These are phyloP conservation scores for Stenoptilia bipunctidactyla DNA, from an alignment of 2,888 invertebrate species.

Conservation along the genomic window DNA sequence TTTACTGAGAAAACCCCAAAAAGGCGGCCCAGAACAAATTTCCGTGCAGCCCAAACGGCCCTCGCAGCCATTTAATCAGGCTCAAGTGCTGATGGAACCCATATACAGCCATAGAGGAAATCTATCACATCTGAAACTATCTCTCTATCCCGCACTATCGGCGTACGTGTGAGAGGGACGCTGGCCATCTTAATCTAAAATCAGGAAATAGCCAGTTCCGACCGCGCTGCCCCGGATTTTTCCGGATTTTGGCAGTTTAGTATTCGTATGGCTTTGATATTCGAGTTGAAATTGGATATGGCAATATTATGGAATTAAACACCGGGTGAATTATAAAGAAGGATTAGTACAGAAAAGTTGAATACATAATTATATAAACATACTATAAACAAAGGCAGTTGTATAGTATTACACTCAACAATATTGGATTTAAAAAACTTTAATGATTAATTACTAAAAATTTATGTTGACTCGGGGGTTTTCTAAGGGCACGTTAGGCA, in stretches of 20 bases:
- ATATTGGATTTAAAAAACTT: no score
- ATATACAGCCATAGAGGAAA: conserved; percentile 22
- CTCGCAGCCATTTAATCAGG: conserved; percentile 53
- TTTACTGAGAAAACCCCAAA: conserved; percentile 34
- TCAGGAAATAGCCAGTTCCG: conserved; percentile 48
- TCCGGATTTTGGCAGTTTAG: conserved; percentile 33
- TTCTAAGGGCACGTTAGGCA: no score
- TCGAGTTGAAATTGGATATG: no score
- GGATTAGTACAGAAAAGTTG: no score
- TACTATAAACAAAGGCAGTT: no score
- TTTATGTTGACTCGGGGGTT: no score
- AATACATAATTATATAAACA: no score
- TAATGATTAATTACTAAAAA: no score
- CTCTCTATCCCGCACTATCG: conserved; percentile 4
- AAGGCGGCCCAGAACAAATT: conserved; percentile 40
- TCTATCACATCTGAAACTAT: conserved; percentile 27
- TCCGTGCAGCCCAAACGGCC: conserved; percentile 39
- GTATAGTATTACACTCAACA: no score
- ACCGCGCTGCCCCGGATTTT: conserved; percentile 38
- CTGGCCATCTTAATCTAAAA: conserved; percentile 32
- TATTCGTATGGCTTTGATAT: conserved; percentile 23
- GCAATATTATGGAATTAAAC: no score
- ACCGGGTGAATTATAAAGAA: no score
- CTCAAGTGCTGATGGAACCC: conserved; percentile 43
- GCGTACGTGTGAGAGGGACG: conserved; percentile 14